These are phyloP conservation scores for Scaptomyza parva DNA, from an alignment of 2,888 invertebrate species.

Conservation along the genomic window DNA sequence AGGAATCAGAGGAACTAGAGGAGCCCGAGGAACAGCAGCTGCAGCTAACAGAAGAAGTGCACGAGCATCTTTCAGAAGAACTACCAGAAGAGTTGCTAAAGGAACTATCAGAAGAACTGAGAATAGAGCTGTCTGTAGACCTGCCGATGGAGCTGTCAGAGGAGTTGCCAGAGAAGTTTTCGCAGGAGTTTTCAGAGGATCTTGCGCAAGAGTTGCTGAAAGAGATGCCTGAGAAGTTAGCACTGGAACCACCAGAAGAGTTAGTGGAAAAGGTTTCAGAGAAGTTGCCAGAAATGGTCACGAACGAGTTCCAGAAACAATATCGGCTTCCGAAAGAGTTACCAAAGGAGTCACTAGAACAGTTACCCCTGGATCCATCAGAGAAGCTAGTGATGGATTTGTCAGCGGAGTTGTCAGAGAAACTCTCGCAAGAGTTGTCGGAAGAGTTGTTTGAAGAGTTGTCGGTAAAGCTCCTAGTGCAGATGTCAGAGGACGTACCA, in stretches of 20 bases:
- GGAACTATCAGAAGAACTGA: not conserved
- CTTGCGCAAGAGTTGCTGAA: not conserved
- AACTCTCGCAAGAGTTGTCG: not conserved
- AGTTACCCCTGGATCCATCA: not conserved
- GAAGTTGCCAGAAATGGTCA: not conserved
- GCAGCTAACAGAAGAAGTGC: not conserved
- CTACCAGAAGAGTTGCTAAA: not conserved
- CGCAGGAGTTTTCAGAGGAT: not conserved
- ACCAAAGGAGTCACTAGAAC: not conserved
- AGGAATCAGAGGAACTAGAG: too few species aligned
- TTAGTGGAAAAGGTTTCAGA: not conserved
- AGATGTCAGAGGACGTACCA: too few species aligned
- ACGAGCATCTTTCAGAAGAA: not conserved
- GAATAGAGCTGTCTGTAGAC: not conserved
- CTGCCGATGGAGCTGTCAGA: not conserved
- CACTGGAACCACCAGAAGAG: not conserved
- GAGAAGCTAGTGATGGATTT: not conserved
- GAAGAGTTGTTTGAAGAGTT: not conserved
- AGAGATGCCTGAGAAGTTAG: not conserved
- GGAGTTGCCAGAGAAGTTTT: not conserved
- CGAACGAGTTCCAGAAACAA: too few species aligned
- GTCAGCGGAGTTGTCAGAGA: not conserved
- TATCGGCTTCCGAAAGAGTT: too few species aligned
- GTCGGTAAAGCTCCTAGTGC: not conserved
- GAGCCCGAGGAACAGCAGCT: not conserved